A percentile compares a stretch with the other conserved stretches of the same genome.
phyloP scores from a whole-genome alignment of 92 coral and sea anemone genomes.

The Scolanthus callimorphus region DNA sequence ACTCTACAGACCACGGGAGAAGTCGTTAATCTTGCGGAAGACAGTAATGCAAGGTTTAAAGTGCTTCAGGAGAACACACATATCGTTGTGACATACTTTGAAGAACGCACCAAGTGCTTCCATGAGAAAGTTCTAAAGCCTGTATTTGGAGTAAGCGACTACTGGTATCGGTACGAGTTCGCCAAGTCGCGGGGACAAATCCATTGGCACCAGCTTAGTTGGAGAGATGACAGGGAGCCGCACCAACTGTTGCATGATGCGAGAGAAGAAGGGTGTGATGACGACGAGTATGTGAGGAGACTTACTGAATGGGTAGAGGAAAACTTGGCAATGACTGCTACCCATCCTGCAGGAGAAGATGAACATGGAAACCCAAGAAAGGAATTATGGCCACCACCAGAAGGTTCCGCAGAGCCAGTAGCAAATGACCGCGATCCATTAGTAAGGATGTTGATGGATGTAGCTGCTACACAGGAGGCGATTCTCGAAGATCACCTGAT shows the following conservation, averaged over 20 bases:
- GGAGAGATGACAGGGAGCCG: conserved; percentile 31
- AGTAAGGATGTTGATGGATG: conserved; percentile 49
- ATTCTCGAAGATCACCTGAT: conserved; percentile 32
- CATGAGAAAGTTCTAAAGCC: conserved; percentile 31
- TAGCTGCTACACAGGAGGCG: no score
- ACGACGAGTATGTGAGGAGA: no score
- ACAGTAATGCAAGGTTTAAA: conserved; percentile 21
- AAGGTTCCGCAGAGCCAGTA: conserved; percentile 27
- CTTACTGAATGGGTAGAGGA: no score
- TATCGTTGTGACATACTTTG: no score
- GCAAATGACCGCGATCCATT: conserved; percentile 29
- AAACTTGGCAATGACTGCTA: no score
- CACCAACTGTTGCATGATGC: conserved; percentile 25
- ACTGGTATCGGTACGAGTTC: no score
- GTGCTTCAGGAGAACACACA: no score
- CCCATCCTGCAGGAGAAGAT: conserved; percentile 44
- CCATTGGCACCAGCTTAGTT: no score
- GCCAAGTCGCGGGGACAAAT: no score
- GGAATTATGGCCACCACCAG: no score
- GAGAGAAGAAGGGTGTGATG: conserved; percentile 18
- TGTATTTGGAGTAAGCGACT: conserved; percentile 28
- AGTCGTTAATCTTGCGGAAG: conserved; percentile 19
- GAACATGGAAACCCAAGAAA: conserved; percentile 35
- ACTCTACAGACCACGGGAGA: conserved; percentile 21
- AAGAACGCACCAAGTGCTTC: no score